Evolutionary conservation across 2,888 invertebrate species (phyloP).

Genomic region (Nebria salina): DNA sequence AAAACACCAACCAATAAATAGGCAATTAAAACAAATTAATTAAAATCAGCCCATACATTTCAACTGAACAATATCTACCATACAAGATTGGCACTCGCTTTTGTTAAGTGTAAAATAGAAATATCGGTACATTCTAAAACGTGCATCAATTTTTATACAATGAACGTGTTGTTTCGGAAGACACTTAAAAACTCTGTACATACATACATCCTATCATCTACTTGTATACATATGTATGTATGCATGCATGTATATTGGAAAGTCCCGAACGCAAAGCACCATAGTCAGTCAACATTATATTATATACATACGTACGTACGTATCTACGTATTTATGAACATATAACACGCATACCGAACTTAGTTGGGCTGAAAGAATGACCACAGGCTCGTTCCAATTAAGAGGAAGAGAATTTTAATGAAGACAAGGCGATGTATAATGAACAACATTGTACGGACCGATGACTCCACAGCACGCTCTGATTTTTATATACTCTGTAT

Average conservation of each 20-base stretch:
- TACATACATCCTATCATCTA: neutral
- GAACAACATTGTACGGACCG: slow-evolving; percentile 28
- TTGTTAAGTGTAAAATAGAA: neutral
- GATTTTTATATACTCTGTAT: slow-evolving; percentile 26
- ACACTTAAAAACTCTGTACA: neutral
- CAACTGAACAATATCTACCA: neutral
- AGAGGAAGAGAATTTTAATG: slow-evolving; percentile 12
- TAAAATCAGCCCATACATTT: no score
- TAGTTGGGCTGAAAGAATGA: neutral
- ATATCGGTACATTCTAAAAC: neutral
- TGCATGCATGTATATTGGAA: neutral
- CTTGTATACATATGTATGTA: no score
- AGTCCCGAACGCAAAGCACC: neutral
- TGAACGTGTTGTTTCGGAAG: neutral
- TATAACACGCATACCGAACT: neutral
- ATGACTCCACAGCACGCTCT: slow-evolving; percentile 37
- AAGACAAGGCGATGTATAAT: slow-evolving; percentile 6
- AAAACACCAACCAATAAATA: no score
- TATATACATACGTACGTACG: no score
- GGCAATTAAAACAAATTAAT: no score
- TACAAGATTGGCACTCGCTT: no score
- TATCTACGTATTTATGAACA: no score
- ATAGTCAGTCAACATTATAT: no score
- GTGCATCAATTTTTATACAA: neutral
- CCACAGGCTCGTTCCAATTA: neutral